These are phyloP conservation scores for Edolisoma coerulescens DNA, from an alignment of 2,113 vertebrate genomes.

Conservation along the genomic window DNA sequence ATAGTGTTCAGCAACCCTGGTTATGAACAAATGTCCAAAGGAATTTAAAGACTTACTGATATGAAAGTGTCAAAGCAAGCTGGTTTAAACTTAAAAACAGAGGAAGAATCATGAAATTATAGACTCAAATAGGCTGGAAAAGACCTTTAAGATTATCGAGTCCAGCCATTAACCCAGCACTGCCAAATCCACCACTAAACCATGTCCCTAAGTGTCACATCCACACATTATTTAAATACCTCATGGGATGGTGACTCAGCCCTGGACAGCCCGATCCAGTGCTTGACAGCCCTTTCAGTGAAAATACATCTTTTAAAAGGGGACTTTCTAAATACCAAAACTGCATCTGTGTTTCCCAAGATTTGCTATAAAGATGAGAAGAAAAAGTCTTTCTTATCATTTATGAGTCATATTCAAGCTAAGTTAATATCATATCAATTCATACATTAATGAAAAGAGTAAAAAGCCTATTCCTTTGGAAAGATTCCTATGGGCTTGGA, in stretches of 20 bases:
- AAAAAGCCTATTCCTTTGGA: background rate
- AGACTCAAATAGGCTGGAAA: background rate
- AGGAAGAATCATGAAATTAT: background rate
- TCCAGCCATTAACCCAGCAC: background rate
- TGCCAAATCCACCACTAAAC: background rate
- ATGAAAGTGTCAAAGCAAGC: too few relatives aligned
- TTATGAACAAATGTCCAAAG: too few relatives aligned
- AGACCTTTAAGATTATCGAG: background rate
- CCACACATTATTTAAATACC: background rate
- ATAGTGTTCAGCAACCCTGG: too few relatives aligned
- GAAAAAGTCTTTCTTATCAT: background rate
- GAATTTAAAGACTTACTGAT: too few relatives aligned
- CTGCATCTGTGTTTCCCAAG: background rate
- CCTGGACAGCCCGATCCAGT: background rate
- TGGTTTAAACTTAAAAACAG: too few relatives aligned
- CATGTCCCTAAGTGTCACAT: background rate
- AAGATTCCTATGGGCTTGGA: background rate
- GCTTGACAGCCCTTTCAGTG: background rate
- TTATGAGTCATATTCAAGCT: background rate
- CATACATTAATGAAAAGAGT: background rate
- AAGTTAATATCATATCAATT: background rate
- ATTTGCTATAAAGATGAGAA: background rate
- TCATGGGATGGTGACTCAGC: background rate
- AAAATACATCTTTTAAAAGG: background rate
- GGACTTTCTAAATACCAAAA: background rate